These are phyloP conservation scores for Mycteria americana DNA, from an alignment of 2,797 vertebrate species.

Conservation along the genomic window DNA sequence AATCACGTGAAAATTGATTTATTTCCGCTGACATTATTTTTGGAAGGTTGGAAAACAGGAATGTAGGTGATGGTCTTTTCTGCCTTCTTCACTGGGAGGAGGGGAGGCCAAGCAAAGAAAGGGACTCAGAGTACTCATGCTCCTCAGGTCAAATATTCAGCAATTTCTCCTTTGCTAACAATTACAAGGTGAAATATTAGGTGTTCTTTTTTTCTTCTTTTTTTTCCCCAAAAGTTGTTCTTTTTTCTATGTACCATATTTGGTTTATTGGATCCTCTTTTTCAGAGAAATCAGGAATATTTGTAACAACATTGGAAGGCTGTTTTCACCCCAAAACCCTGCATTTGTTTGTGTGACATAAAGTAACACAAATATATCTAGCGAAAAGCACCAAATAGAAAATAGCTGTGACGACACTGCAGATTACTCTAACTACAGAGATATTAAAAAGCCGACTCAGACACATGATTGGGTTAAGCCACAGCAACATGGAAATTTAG, in stretches of 20 bases:
- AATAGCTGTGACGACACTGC: background rate
- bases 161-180: background rate
- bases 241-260: background rate
- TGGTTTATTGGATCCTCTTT: background rate
- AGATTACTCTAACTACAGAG: background rate
- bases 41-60: background rate
- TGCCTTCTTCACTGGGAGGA: background rate
- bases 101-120: background rate
- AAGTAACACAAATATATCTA: background rate
- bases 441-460: background rate
- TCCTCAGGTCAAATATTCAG: background rate
- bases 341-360: background rate
- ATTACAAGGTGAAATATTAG: background rate
- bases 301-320: background rate
- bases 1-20: background rate
- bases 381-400: background rate
- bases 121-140: background rate
- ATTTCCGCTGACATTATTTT: background rate
- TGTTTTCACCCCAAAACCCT: background rate
- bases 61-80: background rate
- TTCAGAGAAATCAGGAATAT: background rate
- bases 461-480: background rate
- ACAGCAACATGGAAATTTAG: background rate
- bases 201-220: no score
- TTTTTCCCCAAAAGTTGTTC: fast-evolving